Percentiles rank a stretch among this genome's conserved stretches.
phyloP scores from a whole-genome alignment of 30 jellyfish, hydroid and myxozoan genomes.

The Pelagia noctiluca region DNA sequence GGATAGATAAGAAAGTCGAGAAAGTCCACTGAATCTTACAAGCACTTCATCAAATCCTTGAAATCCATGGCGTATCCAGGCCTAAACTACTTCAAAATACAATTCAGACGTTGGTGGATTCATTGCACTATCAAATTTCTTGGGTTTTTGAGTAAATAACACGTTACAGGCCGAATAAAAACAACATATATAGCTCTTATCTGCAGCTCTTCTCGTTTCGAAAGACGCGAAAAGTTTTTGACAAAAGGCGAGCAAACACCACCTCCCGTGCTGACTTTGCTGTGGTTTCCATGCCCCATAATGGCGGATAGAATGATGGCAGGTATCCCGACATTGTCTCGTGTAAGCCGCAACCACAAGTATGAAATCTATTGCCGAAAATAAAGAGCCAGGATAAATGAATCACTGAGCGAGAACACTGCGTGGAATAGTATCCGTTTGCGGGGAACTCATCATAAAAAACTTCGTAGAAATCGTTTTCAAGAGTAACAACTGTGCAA shows the following conservation, averaged over 20 bases:
- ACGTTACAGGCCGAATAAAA: too few species aligned
- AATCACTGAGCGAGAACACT: constrained; percentile 6
- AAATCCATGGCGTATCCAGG: too few species aligned
- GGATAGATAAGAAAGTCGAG: constrained; percentile 17
- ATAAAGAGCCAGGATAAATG: constrained; percentile 38
- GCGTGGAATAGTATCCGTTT: constrained; percentile 21
- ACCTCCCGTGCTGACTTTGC: constrained; percentile 75
- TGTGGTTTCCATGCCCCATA: constrained; percentile 85
- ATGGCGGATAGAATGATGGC: constrained; percentile 88
- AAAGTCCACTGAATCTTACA: too few species aligned
- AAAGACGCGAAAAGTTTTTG: constrained; percentile 39
- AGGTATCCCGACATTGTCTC: constrained; percentile 67
- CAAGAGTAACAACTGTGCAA: too few species aligned
- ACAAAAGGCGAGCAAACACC: constrained; percentile 76
- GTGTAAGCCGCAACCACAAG: constrained; percentile 78
- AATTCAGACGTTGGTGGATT: too few species aligned
- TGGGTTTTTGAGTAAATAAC: too few species aligned
- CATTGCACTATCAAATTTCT: too few species aligned
- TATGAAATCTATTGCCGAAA: constrained; percentile 33
- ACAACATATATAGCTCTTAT: too few species aligned
- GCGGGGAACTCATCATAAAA: background rate
- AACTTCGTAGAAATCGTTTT: too few species aligned
- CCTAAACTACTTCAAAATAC: too few species aligned
- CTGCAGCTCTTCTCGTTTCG: constrained; percentile 7
- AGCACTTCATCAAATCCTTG: too few species aligned